phyloP scores from a whole-genome alignment of 1,140 invertebrate genomes.

The Geopemphigus sp. region DNA sequence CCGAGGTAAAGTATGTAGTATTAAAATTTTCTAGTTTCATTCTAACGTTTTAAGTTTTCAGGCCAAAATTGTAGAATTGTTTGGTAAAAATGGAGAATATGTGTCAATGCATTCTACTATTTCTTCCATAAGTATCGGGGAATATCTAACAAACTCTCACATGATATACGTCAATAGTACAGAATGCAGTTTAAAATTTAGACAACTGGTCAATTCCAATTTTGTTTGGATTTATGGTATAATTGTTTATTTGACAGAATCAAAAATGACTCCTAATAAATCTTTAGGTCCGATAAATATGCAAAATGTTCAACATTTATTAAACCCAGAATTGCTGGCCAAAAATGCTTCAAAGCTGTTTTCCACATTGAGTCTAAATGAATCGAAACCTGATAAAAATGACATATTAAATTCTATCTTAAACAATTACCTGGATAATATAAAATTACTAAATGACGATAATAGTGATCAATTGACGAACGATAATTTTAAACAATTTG shows the following conservation, averaged over 20 bases:
- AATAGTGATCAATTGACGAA: not conserved
- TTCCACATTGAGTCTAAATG: not conserved
- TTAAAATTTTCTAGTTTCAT: not conserved
- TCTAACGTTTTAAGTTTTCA: conserved; percentile 5
- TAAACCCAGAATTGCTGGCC: not conserved
- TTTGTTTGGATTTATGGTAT: conserved; percentile 28
- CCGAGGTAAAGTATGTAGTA: not conserved
- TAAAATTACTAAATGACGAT: not conserved
- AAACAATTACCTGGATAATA: not conserved
- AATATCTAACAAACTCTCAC: not conserved
- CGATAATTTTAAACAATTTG: not conserved
- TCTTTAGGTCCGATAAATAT: conserved; percentile 26
- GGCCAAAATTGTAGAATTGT: conserved; percentile 26
- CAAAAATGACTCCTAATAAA: not conserved
- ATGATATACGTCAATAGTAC: not conserved
- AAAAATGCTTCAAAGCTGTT: not conserved
- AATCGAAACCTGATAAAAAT: not conserved
- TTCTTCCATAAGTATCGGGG: not conserved
- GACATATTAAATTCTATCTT: not conserved
- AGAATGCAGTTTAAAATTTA: conserved; percentile 17
- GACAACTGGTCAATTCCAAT: not conserved
- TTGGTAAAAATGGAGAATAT: conserved; percentile 29
- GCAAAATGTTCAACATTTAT: conserved; percentile 18
- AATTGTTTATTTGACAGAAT: not conserved
- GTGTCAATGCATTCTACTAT: conserved; percentile 1